Conservation (phyloP, 2,888 invertebrate genomes). For the Lottia scabra region DNA sequence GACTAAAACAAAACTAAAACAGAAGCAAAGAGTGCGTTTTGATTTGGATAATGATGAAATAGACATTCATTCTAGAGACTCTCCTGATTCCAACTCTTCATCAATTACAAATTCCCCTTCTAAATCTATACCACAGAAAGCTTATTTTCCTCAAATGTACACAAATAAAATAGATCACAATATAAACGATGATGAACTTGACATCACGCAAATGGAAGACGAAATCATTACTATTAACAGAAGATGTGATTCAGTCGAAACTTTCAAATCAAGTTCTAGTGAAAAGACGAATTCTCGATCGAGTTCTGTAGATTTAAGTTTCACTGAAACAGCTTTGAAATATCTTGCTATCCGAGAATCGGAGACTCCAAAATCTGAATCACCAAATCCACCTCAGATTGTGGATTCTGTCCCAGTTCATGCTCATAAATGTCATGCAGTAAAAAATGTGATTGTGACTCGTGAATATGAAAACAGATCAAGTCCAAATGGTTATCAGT, state of each 20-base stretch:
- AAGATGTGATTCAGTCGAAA: too few relatives aligned
- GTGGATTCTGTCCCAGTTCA: background rate
- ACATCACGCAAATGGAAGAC: background rate
- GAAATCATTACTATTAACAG: background rate
- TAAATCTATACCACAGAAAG: constrained; percentile 24
- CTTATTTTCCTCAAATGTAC: constrained; percentile 11
- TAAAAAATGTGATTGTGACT: constrained; percentile 29
- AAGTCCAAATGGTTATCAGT: constrained; percentile 40
- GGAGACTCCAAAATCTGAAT: background rate
- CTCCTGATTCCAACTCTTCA: constrained; percentile 15
- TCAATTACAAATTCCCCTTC: constrained; percentile 12
- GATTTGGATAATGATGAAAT: constrained; percentile 35
- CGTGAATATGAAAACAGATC: constrained; percentile 44
- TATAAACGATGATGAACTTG: constrained; percentile 26
- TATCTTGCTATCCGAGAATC: background rate
- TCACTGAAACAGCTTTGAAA: background rate
- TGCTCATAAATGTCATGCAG: background rate
- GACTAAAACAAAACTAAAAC: constrained; percentile 12
- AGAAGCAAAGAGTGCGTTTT: constrained; percentile 43
- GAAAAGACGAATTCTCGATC: constrained; percentile 14
- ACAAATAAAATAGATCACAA: constrained; percentile 37
- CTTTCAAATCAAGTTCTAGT: background rate
- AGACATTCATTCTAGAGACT: constrained; percentile 2
- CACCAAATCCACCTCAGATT: background rate
- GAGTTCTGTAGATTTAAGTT: background rate